phyloP scores from a whole-genome alignment of 1,140 invertebrate species.

The Cherax quadricarinatus region DNA sequence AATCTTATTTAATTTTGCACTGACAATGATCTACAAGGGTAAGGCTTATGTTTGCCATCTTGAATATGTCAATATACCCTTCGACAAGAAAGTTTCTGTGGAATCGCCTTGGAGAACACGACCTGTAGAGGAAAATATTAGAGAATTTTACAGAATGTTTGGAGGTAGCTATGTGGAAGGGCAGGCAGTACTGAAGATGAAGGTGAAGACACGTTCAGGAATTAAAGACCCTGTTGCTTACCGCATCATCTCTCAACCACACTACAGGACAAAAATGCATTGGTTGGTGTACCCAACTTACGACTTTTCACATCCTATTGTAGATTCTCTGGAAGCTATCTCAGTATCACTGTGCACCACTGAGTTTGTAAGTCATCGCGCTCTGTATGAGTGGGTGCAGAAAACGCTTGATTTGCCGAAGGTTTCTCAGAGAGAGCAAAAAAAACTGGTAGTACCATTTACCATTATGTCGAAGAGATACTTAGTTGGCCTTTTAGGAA shows the following conservation, averaged over 20 bases:
- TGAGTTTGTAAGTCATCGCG: constrained; percentile 64
- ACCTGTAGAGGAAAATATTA: constrained; percentile 28
- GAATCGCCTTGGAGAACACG: constrained; percentile 40
- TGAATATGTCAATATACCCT: background rate
- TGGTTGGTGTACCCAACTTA: constrained; percentile 72
- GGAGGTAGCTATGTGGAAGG: constrained; percentile 21
- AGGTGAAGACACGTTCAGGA: constrained; percentile 44
- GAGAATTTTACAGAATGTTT: constrained; percentile 51
- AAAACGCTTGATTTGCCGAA: constrained; percentile 20
- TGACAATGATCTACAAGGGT: constrained; percentile 20
- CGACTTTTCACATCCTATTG: constrained; percentile 63
- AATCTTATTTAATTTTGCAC: constrained; percentile 15
- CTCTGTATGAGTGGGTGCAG: constrained; percentile 69
- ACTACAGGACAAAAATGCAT: constrained; percentile 34
- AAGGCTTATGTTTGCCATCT: constrained; percentile 56
- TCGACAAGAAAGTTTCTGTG: background rate
- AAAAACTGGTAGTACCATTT: constrained; percentile 38
- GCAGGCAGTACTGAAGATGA: constrained; percentile 44
- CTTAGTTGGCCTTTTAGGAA: background rate
- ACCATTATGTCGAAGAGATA: constrained; percentile 51
- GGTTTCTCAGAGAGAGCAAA: constrained; percentile 49
- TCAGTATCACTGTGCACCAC: constrained; percentile 64
- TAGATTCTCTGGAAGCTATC: constrained; percentile 66
- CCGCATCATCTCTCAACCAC: constrained; percentile 33
- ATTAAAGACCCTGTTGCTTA: constrained; percentile 61